Evolutionary conservation across 2,113 vertebrate species (phyloP).

Genomic region (Crotalus helleri): DNA sequence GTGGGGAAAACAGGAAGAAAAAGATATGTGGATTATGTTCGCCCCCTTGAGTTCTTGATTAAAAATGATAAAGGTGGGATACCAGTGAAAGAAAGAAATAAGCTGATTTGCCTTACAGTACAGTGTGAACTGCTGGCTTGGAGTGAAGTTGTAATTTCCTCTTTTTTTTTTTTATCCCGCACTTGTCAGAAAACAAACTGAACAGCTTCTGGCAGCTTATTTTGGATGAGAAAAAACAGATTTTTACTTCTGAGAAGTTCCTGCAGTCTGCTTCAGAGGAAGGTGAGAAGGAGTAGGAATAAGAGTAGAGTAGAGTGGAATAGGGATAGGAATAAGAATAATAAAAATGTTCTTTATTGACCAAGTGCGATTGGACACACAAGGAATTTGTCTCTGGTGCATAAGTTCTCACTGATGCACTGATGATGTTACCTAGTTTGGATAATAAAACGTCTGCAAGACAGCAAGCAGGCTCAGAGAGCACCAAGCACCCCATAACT

Average conservation of each 20-base stretch:
- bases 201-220: constrained; percentile 87
- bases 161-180: not conserved
- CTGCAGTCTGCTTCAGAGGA: constrained; percentile 86
- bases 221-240: constrained; percentile 91
- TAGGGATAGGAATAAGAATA: too few species aligned
- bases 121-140: fast-evolving
- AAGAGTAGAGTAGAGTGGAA: too few species aligned
- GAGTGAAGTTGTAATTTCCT: not conserved
- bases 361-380: too few species aligned
- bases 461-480: too few species aligned
- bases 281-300: constrained; percentile 70
- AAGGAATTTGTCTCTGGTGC: too few species aligned
- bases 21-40: too few species aligned
- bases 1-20: too few species aligned
- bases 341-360: too few species aligned
- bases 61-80: not conserved
- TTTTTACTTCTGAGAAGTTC: constrained; percentile 96
- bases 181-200: constrained; percentile 82
- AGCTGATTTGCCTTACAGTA: not conserved
- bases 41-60: not conserved
- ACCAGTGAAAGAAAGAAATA: not conserved
- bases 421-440: too few species aligned
- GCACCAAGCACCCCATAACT: too few species aligned
- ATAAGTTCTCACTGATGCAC: too few species aligned
- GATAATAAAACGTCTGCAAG: too few species aligned